A percentile compares a stretch with the other conserved stretches of the same genome.
Evolutionary conservation across 2,797 vertebrate species (phyloP).

Genomic region (Dendrocincla fuliginosa): DNA sequence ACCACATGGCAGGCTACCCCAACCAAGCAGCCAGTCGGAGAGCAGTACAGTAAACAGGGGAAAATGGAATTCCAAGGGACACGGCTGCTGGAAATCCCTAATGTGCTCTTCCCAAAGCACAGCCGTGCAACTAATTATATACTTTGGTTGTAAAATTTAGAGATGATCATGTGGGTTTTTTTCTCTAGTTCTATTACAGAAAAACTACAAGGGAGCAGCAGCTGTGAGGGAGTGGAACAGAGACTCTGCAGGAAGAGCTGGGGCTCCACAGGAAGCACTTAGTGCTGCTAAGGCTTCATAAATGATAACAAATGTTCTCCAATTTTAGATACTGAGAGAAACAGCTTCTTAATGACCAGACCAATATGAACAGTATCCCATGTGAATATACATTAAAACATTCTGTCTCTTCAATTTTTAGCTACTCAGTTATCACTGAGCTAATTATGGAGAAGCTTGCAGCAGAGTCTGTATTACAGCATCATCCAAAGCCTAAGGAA

Average conservation of each 20-base stretch:
- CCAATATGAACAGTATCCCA: background rate
- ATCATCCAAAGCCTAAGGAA: background rate
- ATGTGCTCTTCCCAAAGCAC: background rate
- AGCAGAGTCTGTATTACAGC: background rate
- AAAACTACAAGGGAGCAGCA: background rate
- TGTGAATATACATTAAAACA: background rate
- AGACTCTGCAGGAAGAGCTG: background rate
- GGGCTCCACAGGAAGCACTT: conserved; percentile 26
- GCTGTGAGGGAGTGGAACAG: background rate
- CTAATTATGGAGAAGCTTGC: background rate
- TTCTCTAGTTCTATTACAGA: background rate
- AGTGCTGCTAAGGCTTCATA: background rate
- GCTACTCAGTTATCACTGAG: background rate
- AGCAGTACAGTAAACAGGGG: background rate
- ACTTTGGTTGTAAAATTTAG: background rate
- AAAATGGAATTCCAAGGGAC: background rate
- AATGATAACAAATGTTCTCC: background rate
- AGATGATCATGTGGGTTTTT: background rate
- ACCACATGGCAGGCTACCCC: background rate
- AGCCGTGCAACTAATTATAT: background rate
- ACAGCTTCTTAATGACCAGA: background rate
- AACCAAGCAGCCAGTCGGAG: background rate
- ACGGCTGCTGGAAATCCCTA: background rate
- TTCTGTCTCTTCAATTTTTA: background rate
- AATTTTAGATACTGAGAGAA: background rate